A percentile compares a stretch with the other conserved stretches of the same genome.
phyloP scores from a whole-genome alignment of 1,140 invertebrate genomes.

The Lethrus apterus region DNA sequence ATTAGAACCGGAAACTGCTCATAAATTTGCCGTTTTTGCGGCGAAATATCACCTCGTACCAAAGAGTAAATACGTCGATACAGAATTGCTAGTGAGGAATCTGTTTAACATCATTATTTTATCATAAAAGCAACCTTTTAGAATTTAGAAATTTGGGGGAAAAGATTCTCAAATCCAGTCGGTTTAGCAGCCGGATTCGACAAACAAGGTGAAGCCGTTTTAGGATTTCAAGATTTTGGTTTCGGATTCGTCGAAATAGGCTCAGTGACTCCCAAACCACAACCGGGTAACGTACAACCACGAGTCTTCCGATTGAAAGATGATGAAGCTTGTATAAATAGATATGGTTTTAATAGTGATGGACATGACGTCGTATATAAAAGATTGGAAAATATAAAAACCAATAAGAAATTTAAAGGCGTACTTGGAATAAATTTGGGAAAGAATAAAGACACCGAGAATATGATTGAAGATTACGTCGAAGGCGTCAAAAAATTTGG shows the following conservation, averaged over 20 bases:
- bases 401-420: conserved; percentile 45
- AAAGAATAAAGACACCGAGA: conserved; percentile 80
- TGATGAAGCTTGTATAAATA: conserved; percentile 90
- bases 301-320: conserved; percentile 81
- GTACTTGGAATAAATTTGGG: conserved; percentile 89
- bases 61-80: conserved; percentile 50
- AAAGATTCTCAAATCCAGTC: conserved; percentile 78
- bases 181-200: conserved; percentile 98
- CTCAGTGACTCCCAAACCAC: conserved; percentile 88
- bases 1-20: conserved; percentile 70
- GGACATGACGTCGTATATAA: conserved; percentile 70
- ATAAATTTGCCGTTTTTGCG: conserved; percentile 63
- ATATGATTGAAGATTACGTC: conserved; percentile 75
- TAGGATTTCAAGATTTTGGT: conserved; percentile 74
- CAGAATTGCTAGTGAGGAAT: conserved; percentile 51
- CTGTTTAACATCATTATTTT: conserved; percentile 5
- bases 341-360: conserved; percentile 96
- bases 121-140: conserved; percentile 33
- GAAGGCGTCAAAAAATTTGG: conserved; percentile 69
- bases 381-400: conserved; percentile 52
- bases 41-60: conserved; percentile 70
- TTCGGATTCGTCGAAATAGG: conserved; percentile 97
- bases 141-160: conserved; percentile 62
- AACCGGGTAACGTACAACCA: conserved; percentile 86
- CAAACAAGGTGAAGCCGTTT: conserved; percentile 88